Conservation (phyloP, 2,888 invertebrate species). For the Sphaerophoria taeniata region DNA sequence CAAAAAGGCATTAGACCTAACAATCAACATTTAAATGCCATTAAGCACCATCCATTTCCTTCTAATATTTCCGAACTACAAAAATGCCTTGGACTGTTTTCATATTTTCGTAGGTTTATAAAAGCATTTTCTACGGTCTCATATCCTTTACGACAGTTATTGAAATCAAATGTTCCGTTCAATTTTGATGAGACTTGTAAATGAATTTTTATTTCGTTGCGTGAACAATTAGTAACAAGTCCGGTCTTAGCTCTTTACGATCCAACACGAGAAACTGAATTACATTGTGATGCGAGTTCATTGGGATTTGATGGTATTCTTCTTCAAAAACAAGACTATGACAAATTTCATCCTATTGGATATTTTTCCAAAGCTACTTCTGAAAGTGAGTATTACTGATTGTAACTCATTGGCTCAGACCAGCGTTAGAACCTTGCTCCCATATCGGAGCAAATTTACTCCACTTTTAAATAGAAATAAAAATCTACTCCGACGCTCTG, state of each 20-base stretch:
- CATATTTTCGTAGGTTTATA: neutral
- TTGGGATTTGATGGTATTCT: too few relatives aligned
- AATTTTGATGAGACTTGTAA: neutral
- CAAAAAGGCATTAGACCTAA: neutral
- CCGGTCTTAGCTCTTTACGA: conserved; percentile 14
- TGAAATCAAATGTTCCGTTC: neutral
- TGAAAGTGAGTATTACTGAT: conserved; percentile 62
- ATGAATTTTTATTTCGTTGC: neutral
- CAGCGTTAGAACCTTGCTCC: too few relatives aligned
- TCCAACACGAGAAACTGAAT: conserved; percentile 1
- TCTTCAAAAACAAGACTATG: too few relatives aligned
- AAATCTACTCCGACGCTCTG: too few relatives aligned
- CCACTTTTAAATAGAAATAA: too few relatives aligned
- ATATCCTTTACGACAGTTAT: neutral
- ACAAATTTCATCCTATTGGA: conserved; percentile 65
- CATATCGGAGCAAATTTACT: too few relatives aligned
- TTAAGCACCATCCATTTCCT: neutral
- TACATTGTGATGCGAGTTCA: neutral
- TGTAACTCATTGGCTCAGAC: conserved; percentile 25
- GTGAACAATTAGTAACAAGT: conserved; percentile 1
- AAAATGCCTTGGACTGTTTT: neutral
- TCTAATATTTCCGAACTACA: conserved; percentile 5
- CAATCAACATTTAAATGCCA: conserved; percentile 5
- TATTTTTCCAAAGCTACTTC: conserved; percentile 76
- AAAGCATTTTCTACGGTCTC: conserved; percentile 1